These are phyloP conservation scores for Pomatostomus ruficeps DNA, from an alignment of 2,113 vertebrate genomes.

Conservation along the genomic window DNA sequence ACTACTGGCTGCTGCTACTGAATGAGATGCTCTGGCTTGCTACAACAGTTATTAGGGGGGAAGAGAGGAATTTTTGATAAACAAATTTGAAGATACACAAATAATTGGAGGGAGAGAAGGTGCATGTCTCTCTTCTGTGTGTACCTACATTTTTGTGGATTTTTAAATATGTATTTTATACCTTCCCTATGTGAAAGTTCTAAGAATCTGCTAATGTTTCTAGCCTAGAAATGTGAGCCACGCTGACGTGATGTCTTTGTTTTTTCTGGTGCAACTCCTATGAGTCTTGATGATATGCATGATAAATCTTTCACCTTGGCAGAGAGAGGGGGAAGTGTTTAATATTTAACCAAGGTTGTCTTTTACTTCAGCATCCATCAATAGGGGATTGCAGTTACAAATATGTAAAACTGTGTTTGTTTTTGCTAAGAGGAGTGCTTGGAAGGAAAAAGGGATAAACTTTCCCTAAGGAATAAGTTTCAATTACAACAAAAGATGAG, in stretches of 20 bases:
- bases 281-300: neutral
- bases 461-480: neutral
- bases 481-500: neutral
- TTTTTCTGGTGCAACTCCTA: neutral
- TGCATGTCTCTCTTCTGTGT: neutral
- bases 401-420: neutral
- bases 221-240: neutral
- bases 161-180: neutral
- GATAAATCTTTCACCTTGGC: constrained; percentile 36
- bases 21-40: neutral
- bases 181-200: neutral
- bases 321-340: neutral
- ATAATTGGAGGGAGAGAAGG: neutral
- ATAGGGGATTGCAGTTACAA: neutral
- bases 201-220: neutral
- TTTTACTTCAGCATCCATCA: neutral
- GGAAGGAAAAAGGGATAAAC: neutral
- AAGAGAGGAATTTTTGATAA: neutral
- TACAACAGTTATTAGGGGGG: neutral
- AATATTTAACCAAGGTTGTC: constrained; percentile 54
- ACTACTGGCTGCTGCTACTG: neutral
- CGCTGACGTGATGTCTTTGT: neutral
- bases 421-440: neutral
- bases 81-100: neutral
- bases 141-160: neutral